Evolutionary conservation across 1,140 invertebrate species (phyloP), one percentile per base, ranked within the genome.

Genomic region (Hestina assimilis): DNA sequence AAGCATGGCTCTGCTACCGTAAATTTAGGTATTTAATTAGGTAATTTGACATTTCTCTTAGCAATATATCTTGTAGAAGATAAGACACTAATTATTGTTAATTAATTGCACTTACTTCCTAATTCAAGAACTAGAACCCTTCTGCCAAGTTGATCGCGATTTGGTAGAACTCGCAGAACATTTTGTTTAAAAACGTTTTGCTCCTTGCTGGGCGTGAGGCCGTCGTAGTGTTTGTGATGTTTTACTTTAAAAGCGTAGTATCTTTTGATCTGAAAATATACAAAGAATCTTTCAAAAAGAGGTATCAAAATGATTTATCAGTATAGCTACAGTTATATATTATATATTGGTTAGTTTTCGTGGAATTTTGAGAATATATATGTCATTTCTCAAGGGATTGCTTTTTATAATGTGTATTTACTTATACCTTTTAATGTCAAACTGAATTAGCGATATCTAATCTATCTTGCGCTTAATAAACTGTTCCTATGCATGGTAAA

Each of bases 201-300:
- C 71, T 95, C 94, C 14, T 83, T 90, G 60, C 91, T 94, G 1
- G 95, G 95, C 23, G 91, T 88, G 8, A 96, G 75, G 7, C 89
- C 89, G 2, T 94, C 90, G 77, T 95, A 96, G 0, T 94, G 89
- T 55, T 93, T 92, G 12, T 91, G 66, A 70, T 96, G 94, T 70
- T 95, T 95, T 14, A 92, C 76, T 80, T 96, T 96, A 73, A 96
- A 96, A 1, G 82, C 83, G 77, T 95, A 96, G 75, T 96, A 96
- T 45, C 93, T 91, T 83, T 95, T 93, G 26, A 94, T 92, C 93
- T 94, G 81, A 4, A 89, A 89, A 29, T 12, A 29, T 8, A 8
- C n/a, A n/a, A 41, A n/a, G n/a, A n/a, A n/a, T n/a, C n/a, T 4
- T 21, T 12, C 23, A 17, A 21, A 43, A 26, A 23, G n/a, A n/a